Evolutionary conservation across 2,888 invertebrate genomes (phyloP), one percentile per base, ranked within the genome.

Genomic region (Trichogramma evanescens): DNA sequence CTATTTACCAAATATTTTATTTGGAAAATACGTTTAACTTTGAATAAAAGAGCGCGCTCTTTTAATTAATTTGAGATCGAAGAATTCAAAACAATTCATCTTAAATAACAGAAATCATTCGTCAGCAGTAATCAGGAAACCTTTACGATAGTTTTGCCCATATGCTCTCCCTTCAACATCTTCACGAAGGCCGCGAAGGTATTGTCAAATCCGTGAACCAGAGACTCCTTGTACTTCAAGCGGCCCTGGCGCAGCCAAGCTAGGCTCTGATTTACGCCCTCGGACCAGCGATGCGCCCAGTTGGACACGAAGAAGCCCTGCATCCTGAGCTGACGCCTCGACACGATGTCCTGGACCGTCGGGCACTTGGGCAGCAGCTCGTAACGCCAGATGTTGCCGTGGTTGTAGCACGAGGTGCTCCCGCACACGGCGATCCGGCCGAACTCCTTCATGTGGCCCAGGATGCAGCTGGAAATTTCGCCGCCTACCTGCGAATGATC

Each of bases 171-270:
- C 58, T 72, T 68, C 59, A 84, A 76, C 72, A 89, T 81, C n/a
- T 83, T 86, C 56, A 84, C 80, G 62, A 89, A 83, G 44, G 89
- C 88, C 54, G 84, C 80, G 1, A 87, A 86, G 83, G 87, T 86
- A 67, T 87, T 87, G 65, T 88, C 86, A 75, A 90, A 89, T 2
- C 89, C 89, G 60, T 86, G 78, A 2, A 86, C 86, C 4, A 86
- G 71, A 45, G 87, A 87, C 75, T 91, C 90, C 64, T 80, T 80
- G 70, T 86, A 86, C 69, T 85, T 84, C 7, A 91, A 69, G 76
- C 88, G 89, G 46, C 88, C 89, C 79, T 86, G 83, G 54, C 78
- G 76, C 59, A 89, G 77, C 86, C 85, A 87, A 62, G 81, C 74
- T 13, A 82, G 69, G 74, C 88, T 86, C 65, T 85, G 82, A 41